These are phyloP conservation scores for Crenuchus spilurus DNA, from an alignment of 2,797 vertebrate species.

Conservation along the genomic window DNA sequence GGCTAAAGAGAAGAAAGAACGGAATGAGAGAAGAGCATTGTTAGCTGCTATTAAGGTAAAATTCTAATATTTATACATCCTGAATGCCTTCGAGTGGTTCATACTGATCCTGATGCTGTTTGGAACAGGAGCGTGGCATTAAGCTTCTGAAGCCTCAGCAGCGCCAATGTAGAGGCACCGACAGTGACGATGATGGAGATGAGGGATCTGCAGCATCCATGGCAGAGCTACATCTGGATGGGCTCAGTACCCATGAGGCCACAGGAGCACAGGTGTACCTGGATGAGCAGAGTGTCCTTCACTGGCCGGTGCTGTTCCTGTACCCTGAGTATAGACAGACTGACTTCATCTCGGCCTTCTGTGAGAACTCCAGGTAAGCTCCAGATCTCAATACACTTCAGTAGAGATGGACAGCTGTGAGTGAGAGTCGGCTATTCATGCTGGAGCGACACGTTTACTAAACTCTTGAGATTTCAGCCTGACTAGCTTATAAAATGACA, in stretches of 20 bases:
- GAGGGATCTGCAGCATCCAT: conserved; percentile 59
- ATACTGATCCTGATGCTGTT: conserved; percentile 3
- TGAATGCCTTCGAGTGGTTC: background rate
- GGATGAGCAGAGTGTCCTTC: conserved; percentile 82
- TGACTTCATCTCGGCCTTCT: conserved; percentile 92
- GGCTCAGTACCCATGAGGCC: conserved; percentile 76
- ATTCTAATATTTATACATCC: background rate
- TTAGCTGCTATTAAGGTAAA: conserved; percentile 79
- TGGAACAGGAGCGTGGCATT: conserved; percentile 84
- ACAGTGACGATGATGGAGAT: conserved; percentile 72
- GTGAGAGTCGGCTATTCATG: too few relatives aligned
- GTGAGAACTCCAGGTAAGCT: conserved; percentile 85
- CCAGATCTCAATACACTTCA: background rate
- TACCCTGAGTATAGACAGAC: conserved; percentile 93
- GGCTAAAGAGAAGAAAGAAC: conserved; percentile 80
- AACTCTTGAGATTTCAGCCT: too few relatives aligned
- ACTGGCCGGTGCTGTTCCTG: conserved; percentile 93
- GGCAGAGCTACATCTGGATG: conserved; percentile 74
- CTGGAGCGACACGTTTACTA: too few relatives aligned
- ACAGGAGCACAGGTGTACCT: conserved; percentile 80
- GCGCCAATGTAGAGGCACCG: conserved; percentile 55
- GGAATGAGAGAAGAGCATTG: conserved; percentile 73
- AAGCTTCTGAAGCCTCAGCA: conserved; percentile 68
- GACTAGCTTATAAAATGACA: too few relatives aligned
- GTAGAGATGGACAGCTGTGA: too few relatives aligned